Evolutionary conservation across 2,888 invertebrate genomes (phyloP), one percentile per base, ranked within the genome.

Genomic region (Ceratothoa steindachneri): DNA sequence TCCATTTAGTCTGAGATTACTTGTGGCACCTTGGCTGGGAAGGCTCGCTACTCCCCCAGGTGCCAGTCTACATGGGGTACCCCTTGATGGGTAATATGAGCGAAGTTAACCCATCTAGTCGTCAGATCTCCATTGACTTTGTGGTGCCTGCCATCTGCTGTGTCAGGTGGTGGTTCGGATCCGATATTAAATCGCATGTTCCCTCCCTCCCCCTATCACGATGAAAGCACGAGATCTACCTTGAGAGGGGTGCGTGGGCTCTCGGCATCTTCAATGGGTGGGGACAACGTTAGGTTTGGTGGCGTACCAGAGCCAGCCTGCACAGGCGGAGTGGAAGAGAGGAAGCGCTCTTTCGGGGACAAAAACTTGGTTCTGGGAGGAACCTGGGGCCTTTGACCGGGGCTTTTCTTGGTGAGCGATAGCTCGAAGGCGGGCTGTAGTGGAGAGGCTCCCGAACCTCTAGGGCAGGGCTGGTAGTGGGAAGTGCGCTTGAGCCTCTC

Each of bases 321-420:
- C 30, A 55, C 15, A 9, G 51, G n/a, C 29, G 19, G 12, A 52
- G 71, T 2, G 66, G 55, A 22, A 52, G 66, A n/a, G 53, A 70
- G 2, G 30, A 71, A 28, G 3, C 79, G 68, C 29, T 79, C 79
- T 68, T 76, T 79, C 5, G 76, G 79, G 7, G 79, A 76, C 28
- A 79, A 69, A 55, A 79, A 79, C 28, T 79, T 79, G 3, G 79
- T 79, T 51, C 79, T 72, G 1, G 79, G 79, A 30, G 79, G 79
- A 19, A 79, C 79, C 31, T 79, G 75, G 27, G 79, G 79, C n/a
- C 79, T 69, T n/a, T 30, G 68, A 7, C 52, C 28, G 28, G 29
- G 52, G 27, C 15, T 30, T 19, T 55, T 30, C 4, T 22, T 29
- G 30, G 76, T 73, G 15, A 79, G 66, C 7, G 53, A 64, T 29